Evolutionary conservation across 2,113 vertebrate species (phyloP).

Genomic region (Arvicanthis niloticus): DNA sequence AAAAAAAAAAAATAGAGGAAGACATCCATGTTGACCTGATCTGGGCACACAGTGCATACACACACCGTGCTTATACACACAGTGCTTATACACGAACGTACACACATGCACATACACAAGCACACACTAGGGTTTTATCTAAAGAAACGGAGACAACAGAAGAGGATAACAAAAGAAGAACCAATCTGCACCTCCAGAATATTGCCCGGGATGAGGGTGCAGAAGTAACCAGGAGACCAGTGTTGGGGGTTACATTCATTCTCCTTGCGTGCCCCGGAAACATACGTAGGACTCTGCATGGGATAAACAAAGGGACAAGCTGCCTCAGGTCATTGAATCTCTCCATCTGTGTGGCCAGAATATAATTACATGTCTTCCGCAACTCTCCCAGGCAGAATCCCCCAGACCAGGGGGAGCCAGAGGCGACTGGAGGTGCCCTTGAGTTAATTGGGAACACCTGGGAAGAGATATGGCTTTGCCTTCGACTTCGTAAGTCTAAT

Average conservation of each 20-base stretch:
- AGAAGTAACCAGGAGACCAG: rapidly evolving
- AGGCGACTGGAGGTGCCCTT: neutral
- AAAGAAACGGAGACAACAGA: neutral
- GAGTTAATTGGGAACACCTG: neutral
- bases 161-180: neutral
- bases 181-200: neutral
- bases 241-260: neutral
- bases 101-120: neutral
- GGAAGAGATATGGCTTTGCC: neutral
- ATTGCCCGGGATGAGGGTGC: neutral
- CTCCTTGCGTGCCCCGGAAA: neutral
- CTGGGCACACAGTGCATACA: too few relatives aligned
- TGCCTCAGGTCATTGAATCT: neutral
- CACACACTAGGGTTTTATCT: neutral
- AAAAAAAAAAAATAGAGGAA: neutral
- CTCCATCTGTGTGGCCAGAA: neutral
- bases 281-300: neutral
- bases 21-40: neutral
- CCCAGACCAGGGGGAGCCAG: neutral
- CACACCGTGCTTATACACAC: too few relatives aligned
- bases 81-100: neutral
- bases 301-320: neutral
- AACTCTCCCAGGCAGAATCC: neutral
- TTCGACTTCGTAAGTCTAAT: constrained; percentile 10
- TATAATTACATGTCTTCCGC: neutral